Evolutionary conservation across 2,113 vertebrate genomes (phyloP), one percentile per base, ranked within the genome.

Genomic region (Ovibos moschatus): DNA sequence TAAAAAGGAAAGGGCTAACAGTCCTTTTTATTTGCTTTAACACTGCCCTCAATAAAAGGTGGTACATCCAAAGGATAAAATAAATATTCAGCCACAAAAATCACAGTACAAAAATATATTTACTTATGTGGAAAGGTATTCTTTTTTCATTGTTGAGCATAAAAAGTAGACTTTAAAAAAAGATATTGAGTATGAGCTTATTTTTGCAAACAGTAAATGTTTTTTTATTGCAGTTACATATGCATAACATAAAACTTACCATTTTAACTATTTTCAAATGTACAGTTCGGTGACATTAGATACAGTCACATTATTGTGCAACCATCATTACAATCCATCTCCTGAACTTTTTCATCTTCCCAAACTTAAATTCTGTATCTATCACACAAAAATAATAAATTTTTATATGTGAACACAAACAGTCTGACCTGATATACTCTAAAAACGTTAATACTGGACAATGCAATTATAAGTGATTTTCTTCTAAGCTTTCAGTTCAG

Each of bases 11-110:
- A 95, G 60, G 43, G 55, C 76, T 67, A 88, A 81, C 27, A 43
- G 30, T 94, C 83, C 36, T 94, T 94, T 96, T 92, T 78, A 95
- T 97, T 96, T 96, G 83, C 78, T 94, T 95, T 64, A 92, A 76
- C 15, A 64, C 15, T 87, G 14, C 91, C 67, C 76, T 97, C 84
- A 92, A 94, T 89, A 97, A 97, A 94, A 89, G 51, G 30, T 90
- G 82, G 94, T 36, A 64, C 58, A 94, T 87, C 57, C 90, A 97
- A 96, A 96, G 85, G 36, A 92, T 87, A 89, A 95, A 96, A 64
- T 91, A 94, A 97, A 94, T 85, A 95, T 86, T 96, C 62, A n/a
- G 62, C 74, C 76, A 97, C 57, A 93, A 86, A 97, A 98, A 58
- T 94, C 79, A 96, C 85, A 51, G 30, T 90, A 47, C 55, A 93